Evolutionary conservation across 2,797 vertebrate species (phyloP).

Genomic region (Poeciliopsis gracilis): DNA sequence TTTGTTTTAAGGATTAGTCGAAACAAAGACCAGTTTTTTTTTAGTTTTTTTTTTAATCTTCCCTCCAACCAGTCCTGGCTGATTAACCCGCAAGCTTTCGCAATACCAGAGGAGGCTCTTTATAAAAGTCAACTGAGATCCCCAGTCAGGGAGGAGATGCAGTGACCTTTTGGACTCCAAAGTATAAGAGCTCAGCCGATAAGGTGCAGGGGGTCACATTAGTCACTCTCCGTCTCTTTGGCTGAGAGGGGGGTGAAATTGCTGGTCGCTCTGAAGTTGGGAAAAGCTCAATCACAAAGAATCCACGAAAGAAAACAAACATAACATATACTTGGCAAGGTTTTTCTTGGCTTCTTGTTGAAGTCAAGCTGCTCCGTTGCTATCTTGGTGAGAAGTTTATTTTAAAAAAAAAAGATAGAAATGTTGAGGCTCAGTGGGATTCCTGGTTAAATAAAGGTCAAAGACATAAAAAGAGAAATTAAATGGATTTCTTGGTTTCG

Average conservation of each 20-base stretch:
- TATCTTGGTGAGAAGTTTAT: background rate
- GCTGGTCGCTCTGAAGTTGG: background rate
- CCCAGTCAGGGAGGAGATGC: conserved; percentile 24
- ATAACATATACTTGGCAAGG: background rate
- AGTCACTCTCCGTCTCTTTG: conserved; percentile 24
- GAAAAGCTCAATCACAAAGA: background rate
- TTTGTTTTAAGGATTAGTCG: conserved; percentile 75
- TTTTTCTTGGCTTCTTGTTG: background rate
- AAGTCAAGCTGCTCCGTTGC: background rate
- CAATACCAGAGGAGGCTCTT: conserved; percentile 51
- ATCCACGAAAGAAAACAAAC: background rate
- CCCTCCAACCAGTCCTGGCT: conserved; percentile 65
- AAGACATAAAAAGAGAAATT: conserved; percentile 6
- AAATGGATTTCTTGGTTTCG: conserved; percentile 5
- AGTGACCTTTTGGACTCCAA: conserved; percentile 33
- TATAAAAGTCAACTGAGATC: conserved; percentile 27
- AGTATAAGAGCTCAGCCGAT: conserved; percentile 20
- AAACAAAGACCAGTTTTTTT: conserved; percentile 69
- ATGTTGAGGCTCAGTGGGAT: background rate
- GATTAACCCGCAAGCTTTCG: conserved; percentile 79
- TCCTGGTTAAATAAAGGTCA: conserved; percentile 11
- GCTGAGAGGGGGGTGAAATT: conserved; percentile 20
- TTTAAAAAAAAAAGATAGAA: background rate
- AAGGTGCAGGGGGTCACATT: conserved; percentile 19
- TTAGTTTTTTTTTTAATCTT: conserved; percentile 67